Evolutionary conservation across 92 coral and sea anemone genomes (phyloP), one percentile per base, ranked within the genome.

Genomic region (Plumapathes pennacea): DNA sequence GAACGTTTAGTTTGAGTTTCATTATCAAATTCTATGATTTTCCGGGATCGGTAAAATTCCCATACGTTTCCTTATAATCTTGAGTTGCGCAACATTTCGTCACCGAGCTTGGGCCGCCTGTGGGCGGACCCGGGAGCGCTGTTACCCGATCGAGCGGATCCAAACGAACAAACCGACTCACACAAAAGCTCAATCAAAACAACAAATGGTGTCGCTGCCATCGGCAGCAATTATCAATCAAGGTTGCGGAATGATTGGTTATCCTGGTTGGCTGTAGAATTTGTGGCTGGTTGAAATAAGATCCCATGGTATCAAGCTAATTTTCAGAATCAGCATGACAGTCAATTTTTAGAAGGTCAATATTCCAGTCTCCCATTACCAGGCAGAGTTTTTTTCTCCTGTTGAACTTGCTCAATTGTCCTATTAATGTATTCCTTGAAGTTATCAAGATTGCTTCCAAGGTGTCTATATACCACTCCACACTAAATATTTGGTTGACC

Each of bases 171-270:
- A n/a, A n/a, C n/a, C n/a, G n/a, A n/a, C n/a, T n/a, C n/a, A n/a
- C n/a, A n/a, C n/a, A n/a, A n/a, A n/a, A n/a, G n/a, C n/a, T n/a
- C n/a, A n/a, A n/a, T n/a, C n/a, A n/a, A n/a, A n/a, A n/a, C n/a
- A n/a, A n/a, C n/a, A n/a, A n/a, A n/a, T n/a, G n/a, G n/a, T n/a
- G n/a, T n/a, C n/a, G n/a, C n/a, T n/a, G n/a, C n/a, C n/a, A n/a
- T n/a, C n/a, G n/a, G n/a, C n/a, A n/a, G n/a, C n/a, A n/a, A n/a
- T 69, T 77, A 18, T 77, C 85, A 50, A 77, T 69, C 4, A 77
- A 23, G 23, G 72, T 52, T 15, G 78, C 38, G 10, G 66, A 62
- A 24, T 67, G 62, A 15, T 57, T 53, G 27, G 73, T 63, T 2
- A 73, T 63, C 32, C 72, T 63, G 2, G 73, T 73, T 3, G 72